Percentiles rank a stretch among this genome's conserved stretches.
Evolutionary conservation across 2,888 invertebrate species (phyloP).

Genomic region (Zhuqinia jingwanae): DNA sequence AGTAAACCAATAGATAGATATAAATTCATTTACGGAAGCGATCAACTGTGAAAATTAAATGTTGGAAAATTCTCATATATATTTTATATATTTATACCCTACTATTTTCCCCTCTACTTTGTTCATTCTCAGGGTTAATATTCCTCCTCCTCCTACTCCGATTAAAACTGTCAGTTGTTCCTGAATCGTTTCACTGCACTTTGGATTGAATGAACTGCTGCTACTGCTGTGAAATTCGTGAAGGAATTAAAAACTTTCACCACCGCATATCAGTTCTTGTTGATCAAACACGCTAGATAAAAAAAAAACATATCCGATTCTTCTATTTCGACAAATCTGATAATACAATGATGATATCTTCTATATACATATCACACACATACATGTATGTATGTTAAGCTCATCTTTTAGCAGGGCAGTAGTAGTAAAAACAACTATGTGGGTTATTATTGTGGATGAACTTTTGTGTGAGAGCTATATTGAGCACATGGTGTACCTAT

Average conservation of each 20-base stretch:
- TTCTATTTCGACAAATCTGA: not conserved
- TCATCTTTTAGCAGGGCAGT: not conserved
- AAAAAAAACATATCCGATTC: too few relatives aligned
- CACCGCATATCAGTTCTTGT: conserved; percentile 23
- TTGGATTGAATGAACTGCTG: not conserved
- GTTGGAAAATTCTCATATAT: not conserved
- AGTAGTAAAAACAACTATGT: not conserved
- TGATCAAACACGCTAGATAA: conserved; percentile 19
- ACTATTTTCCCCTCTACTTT: too few relatives aligned
- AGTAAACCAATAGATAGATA: not conserved
- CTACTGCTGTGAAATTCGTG: not conserved
- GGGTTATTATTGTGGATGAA: not conserved
- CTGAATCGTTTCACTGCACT: not conserved
- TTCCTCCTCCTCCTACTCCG: too few relatives aligned
- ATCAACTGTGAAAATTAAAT: not conserved
- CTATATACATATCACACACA: too few relatives aligned
- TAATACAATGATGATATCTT: not conserved
- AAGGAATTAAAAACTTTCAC: conserved; percentile 32
- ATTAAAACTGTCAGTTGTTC: conserved; percentile 16
- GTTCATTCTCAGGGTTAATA: conserved; percentile 16
- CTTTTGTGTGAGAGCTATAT: too few relatives aligned
- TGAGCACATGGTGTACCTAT: not conserved
- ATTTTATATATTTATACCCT: too few relatives aligned
- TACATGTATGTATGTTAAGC: not conserved
- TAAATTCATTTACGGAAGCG: not conserved